Evolutionary conservation across 2,888 invertebrate species (phyloP), one percentile per base, ranked within the genome.

Genomic region (Cantharis nigra): DNA sequence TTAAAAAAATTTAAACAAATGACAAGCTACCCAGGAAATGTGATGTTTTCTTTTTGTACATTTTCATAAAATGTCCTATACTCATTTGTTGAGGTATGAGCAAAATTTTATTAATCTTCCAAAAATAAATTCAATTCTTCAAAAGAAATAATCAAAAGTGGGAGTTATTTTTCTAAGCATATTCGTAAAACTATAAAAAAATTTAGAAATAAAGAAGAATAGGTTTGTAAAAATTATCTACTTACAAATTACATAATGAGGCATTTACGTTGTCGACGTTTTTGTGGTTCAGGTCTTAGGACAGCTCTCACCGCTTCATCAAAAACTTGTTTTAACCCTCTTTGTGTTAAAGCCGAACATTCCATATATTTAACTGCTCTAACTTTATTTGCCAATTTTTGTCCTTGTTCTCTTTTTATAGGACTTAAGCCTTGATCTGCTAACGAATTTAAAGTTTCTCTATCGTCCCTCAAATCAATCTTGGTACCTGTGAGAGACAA

Each of bases 281-380:
- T 97, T 87, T 96, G 95, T 78, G 98, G 98, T 89, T 98, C 98
- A 72, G 99, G 99, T 91, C 97, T 93, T 86, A 99, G 91, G 82
- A 99, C 99, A 77, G 98, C 97, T 84, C 99, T 93, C 62, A 99
- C 99, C 30, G 99, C 98, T 91, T 99, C 99, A 87, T 99, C 98
- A 90, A 99, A 99, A 77, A 99, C 99, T 92, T 97, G 97, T 90
- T 98, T 98, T 76, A 99, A 92, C 80, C 99, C 99, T 87, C 98
- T 93, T 89, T 99, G 99, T 84, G 99, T 99, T 83, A 99, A 91
- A 78, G 99, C 99, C 74, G 99, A 99, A 90, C 99, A 99, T 91
- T 99, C 99, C 95, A 99, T 96, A 89, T 99, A 99, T 91, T 98
- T 98, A 76, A 98, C 97, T 83, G 99, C 99, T 89, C 98, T 93